phyloP scores from a whole-genome alignment of 2,888 invertebrate genomes.

The Drosophila koepferae region DNA sequence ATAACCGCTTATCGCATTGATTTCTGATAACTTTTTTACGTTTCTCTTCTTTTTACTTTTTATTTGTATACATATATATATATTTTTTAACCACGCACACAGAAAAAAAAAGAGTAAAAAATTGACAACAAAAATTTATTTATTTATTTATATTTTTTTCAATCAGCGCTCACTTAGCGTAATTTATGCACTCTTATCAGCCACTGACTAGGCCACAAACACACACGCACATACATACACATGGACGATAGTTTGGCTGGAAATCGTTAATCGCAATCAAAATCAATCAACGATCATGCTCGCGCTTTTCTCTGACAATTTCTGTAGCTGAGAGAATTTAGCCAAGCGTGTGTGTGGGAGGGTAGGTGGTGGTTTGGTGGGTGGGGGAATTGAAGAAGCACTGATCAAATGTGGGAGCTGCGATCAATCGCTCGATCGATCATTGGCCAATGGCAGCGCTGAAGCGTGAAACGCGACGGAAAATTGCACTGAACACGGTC shows the following conservation, averaged over 20 bases:
- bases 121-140: conserved; percentile 36
- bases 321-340: background rate
- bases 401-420: too few relatives aligned
- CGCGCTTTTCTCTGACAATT: background rate
- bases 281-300: conserved; percentile 44
- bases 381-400: too few relatives aligned
- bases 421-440: too few relatives aligned
- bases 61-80: conserved; percentile 21
- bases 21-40: conserved; percentile 67
- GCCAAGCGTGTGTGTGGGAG: too few relatives aligned
- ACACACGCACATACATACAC: conserved; percentile 22
- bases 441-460: conserved; percentile 53
- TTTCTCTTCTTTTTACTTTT: conserved; percentile 35
- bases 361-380: too few relatives aligned
- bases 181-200: conserved; percentile 63
- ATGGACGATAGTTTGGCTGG: conserved; percentile 11
- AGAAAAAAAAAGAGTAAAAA: conserved; percentile 48
- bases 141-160: conserved; percentile 25
- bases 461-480: conserved; percentile 56
- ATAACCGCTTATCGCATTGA: conserved; percentile 70
- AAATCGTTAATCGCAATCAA: conserved; percentile 29
- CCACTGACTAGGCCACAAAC: conserved; percentile 30
- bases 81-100: conserved; percentile 37
- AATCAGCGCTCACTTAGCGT: conserved; percentile 54
- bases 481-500: conserved; percentile 52